Evolutionary conservation across 2,113 vertebrate genomes (phyloP).

Genomic region (Galbula dea): DNA sequence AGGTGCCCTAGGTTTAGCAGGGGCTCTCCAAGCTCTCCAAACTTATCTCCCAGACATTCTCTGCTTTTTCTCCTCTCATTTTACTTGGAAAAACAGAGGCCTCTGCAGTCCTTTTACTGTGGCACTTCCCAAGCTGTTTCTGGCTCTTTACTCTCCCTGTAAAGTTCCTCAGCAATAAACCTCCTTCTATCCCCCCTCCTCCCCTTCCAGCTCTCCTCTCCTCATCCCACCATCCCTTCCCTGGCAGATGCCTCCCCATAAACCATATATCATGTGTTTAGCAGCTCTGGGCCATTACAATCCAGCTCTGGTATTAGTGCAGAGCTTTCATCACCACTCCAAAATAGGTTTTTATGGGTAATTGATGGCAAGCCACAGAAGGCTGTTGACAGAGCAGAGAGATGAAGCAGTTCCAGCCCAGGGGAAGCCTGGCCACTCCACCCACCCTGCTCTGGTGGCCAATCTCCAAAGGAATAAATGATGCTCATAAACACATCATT

Average conservation of each 20-base stretch:
- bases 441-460: neutral
- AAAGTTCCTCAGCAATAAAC: neutral
- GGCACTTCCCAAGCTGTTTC: constrained; percentile 4
- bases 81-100: neutral
- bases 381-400: neutral
- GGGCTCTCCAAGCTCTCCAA: neutral
- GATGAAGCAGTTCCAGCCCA: neutral
- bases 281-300: neutral
- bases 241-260: neutral
- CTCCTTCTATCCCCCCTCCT: too few relatives aligned
- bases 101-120: neutral
- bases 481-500: neutral
- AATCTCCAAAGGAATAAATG: neutral
- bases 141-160: neutral
- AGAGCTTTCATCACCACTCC: neutral
- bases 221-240: neutral
- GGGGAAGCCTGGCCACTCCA: neutral
- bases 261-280: neutral
- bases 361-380: neutral
- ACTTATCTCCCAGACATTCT: neutral
- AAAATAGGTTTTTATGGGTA: neutral
- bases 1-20: neutral
- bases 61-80: neutral
- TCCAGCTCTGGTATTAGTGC: neutral
- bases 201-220: neutral